Percentiles rank a stretch among this genome's conserved stretches.
These are phyloP conservation scores for Mystacides longicornis DNA, from an alignment of 2,888 invertebrate species.

Conservation along the genomic window DNA sequence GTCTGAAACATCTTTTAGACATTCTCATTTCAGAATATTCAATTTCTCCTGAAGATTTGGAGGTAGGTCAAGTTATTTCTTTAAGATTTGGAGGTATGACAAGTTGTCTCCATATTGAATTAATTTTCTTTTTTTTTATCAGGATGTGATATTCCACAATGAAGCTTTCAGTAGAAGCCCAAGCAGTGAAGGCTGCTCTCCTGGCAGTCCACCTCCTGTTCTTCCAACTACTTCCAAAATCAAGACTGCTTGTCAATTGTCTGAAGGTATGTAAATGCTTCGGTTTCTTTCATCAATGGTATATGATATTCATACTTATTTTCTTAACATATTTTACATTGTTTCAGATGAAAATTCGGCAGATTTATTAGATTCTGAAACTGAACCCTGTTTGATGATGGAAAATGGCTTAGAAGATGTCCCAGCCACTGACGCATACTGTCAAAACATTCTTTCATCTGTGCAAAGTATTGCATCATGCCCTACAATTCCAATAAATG, in stretches of 20 bases:
- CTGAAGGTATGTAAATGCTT: constrained; percentile 15
- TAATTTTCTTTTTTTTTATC: constrained; percentile 26
- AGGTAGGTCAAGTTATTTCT: constrained; percentile 40
- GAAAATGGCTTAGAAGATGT: constrained; percentile 67
- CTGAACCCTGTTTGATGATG: constrained; percentile 75
- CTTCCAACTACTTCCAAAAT: constrained; percentile 7
- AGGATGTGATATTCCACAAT: constrained; percentile 73
- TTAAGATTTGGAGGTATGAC: background rate
- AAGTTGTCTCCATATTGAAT: background rate
- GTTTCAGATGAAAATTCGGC: constrained; percentile 64
- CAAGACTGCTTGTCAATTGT: constrained; percentile 11
- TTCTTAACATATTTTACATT: too few relatives aligned
- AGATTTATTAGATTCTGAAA: constrained; percentile 74
- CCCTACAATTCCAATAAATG: constrained; percentile 12
- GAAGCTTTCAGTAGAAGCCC: constrained; percentile 56
- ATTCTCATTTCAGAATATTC: constrained; percentile 65
- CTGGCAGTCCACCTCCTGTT: constrained; percentile 19
- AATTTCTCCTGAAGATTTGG: constrained; percentile 67
- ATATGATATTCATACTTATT: background rate
- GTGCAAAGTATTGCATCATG: constrained; percentile 45
- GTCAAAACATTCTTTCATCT: constrained; percentile 60
- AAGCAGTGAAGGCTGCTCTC: constrained; percentile 56
- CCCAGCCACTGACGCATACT: constrained; percentile 55
- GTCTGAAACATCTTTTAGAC: constrained; percentile 64
- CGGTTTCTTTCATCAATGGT: background rate